Base-by-base conservation (phyloP, 2,797 vertebrate species). In the Momotus momota region DNA sequence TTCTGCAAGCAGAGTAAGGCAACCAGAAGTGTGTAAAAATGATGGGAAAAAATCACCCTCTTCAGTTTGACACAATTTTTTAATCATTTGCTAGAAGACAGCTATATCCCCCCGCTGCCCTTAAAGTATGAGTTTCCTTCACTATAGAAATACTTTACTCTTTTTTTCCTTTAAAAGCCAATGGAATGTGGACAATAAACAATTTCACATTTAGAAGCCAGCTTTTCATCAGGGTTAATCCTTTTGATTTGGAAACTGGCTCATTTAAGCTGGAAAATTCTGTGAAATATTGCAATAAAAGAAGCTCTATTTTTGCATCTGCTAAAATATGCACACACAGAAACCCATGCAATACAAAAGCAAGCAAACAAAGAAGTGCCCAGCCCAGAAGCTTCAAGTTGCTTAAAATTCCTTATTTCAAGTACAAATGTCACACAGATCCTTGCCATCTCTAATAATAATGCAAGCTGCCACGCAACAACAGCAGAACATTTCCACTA, bases 171-270 rank as follows among this genome's bases (percentile, higher is more conserved):
- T 81, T 81, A 73, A 94, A 94, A 94, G 33, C 77, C 81, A 81
- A 5, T 4, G 78, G 94, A 95, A 95, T 94, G 85, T 43, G 67
- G 64, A 94, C 93, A 95, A 88, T 80, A 90, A 96, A 96, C 38
- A 88, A 94, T 85, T 95, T 95, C 86, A 61, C 67, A 88, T 95
- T 71, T 43, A 82, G 67, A 82, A 85, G 94, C 93, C 96, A 96
- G 71, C 72, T 89, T 96, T 96, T 97, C 91, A 85, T 92, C 61
- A 40, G 90, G 40, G 57, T 78, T 94, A 90, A 88, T 94, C 85
- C 94, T 86, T 92, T 94, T 96, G 78, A 95, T 94, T 92, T 95
- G 90, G 91, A 96, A 96, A 96, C 57, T 96, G 90, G 88, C 91
- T 96, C 67, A 55, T 94, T 95, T 87, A 52, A 60, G 72, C 81